Base-by-base conservation (phyloP, 2,888 invertebrate genomes). In the Onthophagus sagittarius region DNA sequence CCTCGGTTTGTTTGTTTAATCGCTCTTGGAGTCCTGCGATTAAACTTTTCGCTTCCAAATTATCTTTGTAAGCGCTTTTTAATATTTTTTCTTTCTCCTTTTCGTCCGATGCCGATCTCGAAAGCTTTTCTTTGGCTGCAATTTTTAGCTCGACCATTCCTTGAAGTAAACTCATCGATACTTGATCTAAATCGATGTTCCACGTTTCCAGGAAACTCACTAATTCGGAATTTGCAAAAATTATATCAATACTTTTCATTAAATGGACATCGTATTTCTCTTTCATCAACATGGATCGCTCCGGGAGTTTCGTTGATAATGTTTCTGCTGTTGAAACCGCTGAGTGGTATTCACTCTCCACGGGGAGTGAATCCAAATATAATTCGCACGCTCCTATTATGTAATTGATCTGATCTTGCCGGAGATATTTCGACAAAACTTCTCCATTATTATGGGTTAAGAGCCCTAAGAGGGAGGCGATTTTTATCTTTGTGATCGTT, bases 101-200 rank as follows among this genome's bases (percentile, higher is more conserved):
- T 77, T 88, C 88, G 70, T 88, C 87, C 0, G 85, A 86, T 0
- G 89, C 89, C 0, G 87, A 86, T 1, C 83, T 85, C 4, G 82
- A 79, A 82, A 88, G 84, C 76, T 86, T 88, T 2, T 76, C 79
- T 4, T 84, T 77, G 83, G 87, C 86, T 75, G 85, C 80, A 0
- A 85, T 83, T 7, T 84, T 84, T 74, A 88, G 86, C 65, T 82
- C 81, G 76, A 86, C 85, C 72, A 88, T 76, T 6, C 75, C 75
- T n/a, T 76, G 72, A 7, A 77, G 72, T 53, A 77, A 64, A 39
- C 63, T 67, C 11, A 23, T 14, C 6, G 74, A 72, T 2, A 73
- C 23, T 15, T 74, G 71, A 15, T 76, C 74, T 31, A 72, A 71
- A 23, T 76, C 71, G 6, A 39, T 23, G 1, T 33, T 23, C 23